Base-by-base conservation (phyloP, 2,113 vertebrate species). In the Rhodinocichla rosea region DNA sequence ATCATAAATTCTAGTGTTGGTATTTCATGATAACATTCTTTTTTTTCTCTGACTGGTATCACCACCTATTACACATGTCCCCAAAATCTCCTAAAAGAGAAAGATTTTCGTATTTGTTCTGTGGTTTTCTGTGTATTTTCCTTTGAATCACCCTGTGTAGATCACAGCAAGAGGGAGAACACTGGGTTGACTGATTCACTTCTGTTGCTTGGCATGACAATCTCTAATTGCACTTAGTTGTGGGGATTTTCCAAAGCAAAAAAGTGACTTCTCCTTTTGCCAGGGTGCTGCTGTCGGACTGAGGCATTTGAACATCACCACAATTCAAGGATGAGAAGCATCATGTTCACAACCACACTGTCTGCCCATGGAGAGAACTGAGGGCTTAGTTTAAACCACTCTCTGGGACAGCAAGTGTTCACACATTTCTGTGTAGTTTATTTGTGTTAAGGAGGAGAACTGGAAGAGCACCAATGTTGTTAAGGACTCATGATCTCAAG, bases 181-280 rank as follows among this genome's bases (percentile, higher is more conserved):
- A 83, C 33, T 17, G 53, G 28, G 45, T 22, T 71, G 76, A 62
- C 44, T 95, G 93, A 95, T 62, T 94, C 93, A 91, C 62, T 45
- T 70, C 73, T 85, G 49, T 27, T 89, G 53, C 74, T 82, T 76
- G 65, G 62, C 82, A 89, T 45, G 60, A 64, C 23, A 24, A 82
- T 69, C 53, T 82, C 65, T 76, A 91, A 95, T 79, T 89, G 53
- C 65, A 85, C 65, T 79, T 49, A 57, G 53, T 53, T 91, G 62
- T 65, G 75, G 94, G 94, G 94, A 87, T 96, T 97, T 97, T 95
- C 91, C 93, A 76, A 94, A 76, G 57, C 65, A 91, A 32, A 91
- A 60, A 83, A 76, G 78, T 83, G 89, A 89, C 62, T 89, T 91
- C 81, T 93, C 73, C 35, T 91, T 92, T 89, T 92, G 74, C 49